Conservation (phyloP, 2,113 vertebrate species). For the Greenwoodochromis staneri region DNA sequence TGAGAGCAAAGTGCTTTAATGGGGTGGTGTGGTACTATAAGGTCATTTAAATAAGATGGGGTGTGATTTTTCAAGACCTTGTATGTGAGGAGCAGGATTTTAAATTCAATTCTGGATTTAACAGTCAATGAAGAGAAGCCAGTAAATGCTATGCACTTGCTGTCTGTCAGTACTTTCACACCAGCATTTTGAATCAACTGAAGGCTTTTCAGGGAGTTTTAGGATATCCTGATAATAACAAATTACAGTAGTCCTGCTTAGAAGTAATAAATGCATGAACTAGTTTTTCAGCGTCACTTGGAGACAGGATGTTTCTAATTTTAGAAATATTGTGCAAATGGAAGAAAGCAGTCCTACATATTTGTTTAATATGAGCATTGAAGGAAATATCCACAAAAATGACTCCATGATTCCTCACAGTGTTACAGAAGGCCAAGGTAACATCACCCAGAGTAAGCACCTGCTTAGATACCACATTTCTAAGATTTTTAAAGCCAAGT, state of each 20-base stretch:
- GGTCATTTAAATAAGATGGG: neutral
- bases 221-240: neutral
- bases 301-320: neutral
- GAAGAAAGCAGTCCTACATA: neutral
- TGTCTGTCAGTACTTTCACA: neutral
- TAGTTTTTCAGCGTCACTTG: neutral
- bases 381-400: neutral
- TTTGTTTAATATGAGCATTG: neutral
- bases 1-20: neutral
- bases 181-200: neutral
- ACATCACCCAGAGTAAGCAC: neutral
- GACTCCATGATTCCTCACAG: neutral
- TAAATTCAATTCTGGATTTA: neutral
- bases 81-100: neutral
- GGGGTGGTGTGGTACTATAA: neutral
- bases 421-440: neutral
- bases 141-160: neutral
- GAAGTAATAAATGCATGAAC: neutral
- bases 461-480: neutral
- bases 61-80: neutral
- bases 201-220: neutral
- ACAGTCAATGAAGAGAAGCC: neutral
- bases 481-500: neutral
- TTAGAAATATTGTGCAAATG: neutral
- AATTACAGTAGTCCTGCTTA: neutral